Conservation (phyloP, 92 coral and sea anemone genomes). For the Plumapathes pennacea region DNA sequence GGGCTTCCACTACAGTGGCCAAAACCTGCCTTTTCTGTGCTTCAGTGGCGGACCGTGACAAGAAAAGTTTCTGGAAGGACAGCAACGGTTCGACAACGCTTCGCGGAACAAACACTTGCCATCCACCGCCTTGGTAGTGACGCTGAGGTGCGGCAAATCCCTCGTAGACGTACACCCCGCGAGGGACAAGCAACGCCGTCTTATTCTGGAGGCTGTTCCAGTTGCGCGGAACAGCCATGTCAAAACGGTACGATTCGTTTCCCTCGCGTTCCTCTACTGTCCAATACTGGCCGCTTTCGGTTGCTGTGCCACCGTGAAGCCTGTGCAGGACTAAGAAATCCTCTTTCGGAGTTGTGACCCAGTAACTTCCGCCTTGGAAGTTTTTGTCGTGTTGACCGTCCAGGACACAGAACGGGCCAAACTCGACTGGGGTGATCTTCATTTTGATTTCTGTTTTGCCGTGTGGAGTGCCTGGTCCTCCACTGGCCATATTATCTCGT, state of each 20-base stretch:
- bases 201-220: conserved; percentile 19
- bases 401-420: conserved; percentile 11
- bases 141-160: conserved; percentile 12
- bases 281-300: conserved; percentile 25
- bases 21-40: not conserved
- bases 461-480: conserved; percentile 8
- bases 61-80: not conserved
- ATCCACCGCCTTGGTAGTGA: conserved; percentile 11
- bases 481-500: not conserved
- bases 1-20: not conserved
- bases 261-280: conserved; percentile 9
- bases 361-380: conserved; percentile 32
- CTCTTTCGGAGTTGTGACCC: conserved; percentile 26
- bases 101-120: conserved; percentile 19
- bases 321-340: conserved; percentile 6
- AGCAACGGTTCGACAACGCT: conserved; percentile 9
- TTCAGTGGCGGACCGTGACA: not conserved
- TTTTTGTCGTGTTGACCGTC: conserved; percentile 16
- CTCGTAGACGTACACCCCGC: conserved; percentile 20
- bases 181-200: conserved; percentile 7
- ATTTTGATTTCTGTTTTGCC: conserved; percentile 28
- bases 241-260: not conserved
- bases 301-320: conserved; percentile 19
- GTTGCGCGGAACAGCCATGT: conserved; percentile 1
- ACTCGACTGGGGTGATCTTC: conserved; percentile 11